Percentiles rank a stretch among this genome's conserved stretches.
Conservation (phyloP, 2,113 vertebrate species). For the Merops nubicus region DNA sequence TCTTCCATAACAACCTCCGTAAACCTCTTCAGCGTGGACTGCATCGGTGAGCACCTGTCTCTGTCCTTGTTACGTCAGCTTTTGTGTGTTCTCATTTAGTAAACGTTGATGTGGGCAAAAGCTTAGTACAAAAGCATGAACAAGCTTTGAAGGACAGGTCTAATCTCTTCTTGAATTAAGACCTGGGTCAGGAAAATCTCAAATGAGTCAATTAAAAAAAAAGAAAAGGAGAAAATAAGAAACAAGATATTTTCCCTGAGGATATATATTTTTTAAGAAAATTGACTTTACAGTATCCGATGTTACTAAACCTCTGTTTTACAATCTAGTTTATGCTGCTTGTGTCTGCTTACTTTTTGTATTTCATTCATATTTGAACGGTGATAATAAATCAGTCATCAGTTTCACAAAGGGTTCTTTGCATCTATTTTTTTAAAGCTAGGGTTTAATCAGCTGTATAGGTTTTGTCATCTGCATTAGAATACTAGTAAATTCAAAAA, state of each 20-base stretch:
- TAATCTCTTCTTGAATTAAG: not conserved
- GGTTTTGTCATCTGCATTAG: not conserved
- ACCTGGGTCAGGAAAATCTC: not conserved
- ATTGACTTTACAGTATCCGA: not conserved
- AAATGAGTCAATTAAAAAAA: not conserved
- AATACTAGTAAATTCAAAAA: not conserved
- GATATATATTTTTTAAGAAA: not conserved
- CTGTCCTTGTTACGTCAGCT: not conserved
- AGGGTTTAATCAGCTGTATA: not conserved
- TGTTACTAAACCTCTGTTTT: not conserved
- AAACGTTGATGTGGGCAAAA: not conserved
- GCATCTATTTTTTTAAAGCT: not conserved
- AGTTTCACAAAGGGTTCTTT: not conserved
- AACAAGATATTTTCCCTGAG: not conserved
- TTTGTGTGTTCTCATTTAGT: not conserved
- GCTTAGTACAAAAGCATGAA: not conserved
- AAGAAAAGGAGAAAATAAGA: not conserved
- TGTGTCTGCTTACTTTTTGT: not conserved
- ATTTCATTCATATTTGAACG: not conserved
- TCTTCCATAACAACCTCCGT: constrained; percentile 69
- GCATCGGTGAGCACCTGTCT: constrained; percentile 80
- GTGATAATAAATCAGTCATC: not conserved
- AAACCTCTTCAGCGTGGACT: constrained; percentile 83
- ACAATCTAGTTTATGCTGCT: not conserved
- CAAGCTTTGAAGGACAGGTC: not conserved